A percentile compares a stretch with the other conserved stretches of the same genome.
These are phyloP conservation scores for Odontamblyopus lacepedii DNA, from an alignment of 2,797 vertebrate genomes.

Conservation along the genomic window DNA sequence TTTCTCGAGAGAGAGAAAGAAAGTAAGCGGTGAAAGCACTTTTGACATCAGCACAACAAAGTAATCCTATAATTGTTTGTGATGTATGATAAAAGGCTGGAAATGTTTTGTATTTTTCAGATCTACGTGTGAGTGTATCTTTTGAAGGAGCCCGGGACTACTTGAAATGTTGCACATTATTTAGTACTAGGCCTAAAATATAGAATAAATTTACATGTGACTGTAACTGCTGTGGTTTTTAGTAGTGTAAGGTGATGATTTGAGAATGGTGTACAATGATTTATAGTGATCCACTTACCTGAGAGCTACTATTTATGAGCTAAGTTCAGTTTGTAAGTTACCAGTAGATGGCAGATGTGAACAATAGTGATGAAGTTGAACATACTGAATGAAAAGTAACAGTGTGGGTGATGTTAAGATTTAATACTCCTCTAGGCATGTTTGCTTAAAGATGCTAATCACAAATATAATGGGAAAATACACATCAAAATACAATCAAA, in stretches of 20 bases:
- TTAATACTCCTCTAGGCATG: too few relatives aligned
- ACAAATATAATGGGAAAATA: too few relatives aligned
- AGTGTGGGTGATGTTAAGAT: too few relatives aligned
- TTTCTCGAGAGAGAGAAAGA: background rate
- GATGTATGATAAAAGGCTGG: constrained; percentile 35
- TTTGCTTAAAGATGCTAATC: too few relatives aligned
- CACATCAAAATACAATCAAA: too few relatives aligned
- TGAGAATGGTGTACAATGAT: background rate
- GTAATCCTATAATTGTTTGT: constrained; percentile 24
- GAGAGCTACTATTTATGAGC: too few relatives aligned
- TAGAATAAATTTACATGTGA: background rate
- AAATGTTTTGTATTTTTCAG: constrained; percentile 19
- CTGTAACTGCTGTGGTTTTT: background rate
- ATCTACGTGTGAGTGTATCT: constrained; percentile 16
- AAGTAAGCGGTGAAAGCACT: constrained; percentile 14
- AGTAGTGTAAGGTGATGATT: background rate
- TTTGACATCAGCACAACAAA: constrained; percentile 23
- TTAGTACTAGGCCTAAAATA: background rate
- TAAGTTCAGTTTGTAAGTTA: too few relatives aligned
- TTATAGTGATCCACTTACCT: too few relatives aligned
- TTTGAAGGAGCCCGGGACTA: background rate
- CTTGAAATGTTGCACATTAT: background rate
- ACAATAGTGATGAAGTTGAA: too few relatives aligned
- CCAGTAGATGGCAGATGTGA: too few relatives aligned
- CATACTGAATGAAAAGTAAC: too few relatives aligned